These are phyloP conservation scores for Anguilla obscura DNA, from an alignment of 2,797 vertebrate genomes.

Conservation along the genomic window DNA sequence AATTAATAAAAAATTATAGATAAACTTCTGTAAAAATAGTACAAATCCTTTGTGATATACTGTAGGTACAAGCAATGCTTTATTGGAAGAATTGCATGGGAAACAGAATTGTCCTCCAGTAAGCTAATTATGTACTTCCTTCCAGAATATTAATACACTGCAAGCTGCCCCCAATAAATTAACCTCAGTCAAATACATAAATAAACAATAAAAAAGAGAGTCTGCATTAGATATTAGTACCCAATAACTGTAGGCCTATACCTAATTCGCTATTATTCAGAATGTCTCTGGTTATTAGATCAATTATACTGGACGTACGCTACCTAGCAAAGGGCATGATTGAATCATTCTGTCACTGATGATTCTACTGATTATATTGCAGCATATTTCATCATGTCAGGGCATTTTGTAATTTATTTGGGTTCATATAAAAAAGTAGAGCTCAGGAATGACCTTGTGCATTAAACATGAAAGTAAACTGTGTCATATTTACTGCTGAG, in stretches of 20 bases:
- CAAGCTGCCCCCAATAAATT: neutral
- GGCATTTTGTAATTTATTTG: neutral
- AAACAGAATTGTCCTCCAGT: neutral
- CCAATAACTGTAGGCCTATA: neutral
- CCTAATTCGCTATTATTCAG: neutral
- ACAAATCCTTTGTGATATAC: neutral
- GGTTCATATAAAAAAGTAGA: neutral
- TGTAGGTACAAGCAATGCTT: neutral
- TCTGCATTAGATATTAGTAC: neutral
- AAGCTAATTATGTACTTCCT: neutral
- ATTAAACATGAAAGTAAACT: constrained; percentile 16
- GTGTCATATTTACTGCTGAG: neutral
- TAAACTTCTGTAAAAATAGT: neutral
- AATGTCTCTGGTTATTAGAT: neutral
- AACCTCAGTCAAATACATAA: neutral
- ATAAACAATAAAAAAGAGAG: neutral
- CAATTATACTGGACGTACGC: neutral
- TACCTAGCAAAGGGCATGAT: neutral
- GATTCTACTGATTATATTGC: constrained; percentile 38
- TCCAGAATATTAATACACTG: neutral
- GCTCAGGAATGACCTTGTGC: neutral
- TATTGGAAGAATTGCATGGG: neutral
- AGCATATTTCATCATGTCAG: neutral
- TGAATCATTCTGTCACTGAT: neutral
- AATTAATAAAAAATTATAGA: neutral